Conservation (phyloP, 2,797 vertebrate species). For the Sphaeramia orbicularis region DNA sequence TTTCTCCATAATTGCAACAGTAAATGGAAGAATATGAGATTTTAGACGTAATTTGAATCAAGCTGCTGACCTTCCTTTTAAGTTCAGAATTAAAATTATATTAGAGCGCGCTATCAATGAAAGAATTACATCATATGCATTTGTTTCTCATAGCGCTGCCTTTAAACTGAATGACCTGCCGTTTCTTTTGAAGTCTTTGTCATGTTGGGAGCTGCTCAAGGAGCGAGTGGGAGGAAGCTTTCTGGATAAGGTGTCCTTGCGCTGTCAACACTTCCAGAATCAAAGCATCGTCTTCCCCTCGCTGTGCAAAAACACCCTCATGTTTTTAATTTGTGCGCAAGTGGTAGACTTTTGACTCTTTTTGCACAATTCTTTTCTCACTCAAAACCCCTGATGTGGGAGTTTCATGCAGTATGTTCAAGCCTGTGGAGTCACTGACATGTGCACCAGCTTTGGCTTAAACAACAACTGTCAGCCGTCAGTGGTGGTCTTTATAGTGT, state of each 20-base stretch:
- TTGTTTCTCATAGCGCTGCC: slow-evolving; percentile 38
- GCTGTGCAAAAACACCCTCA: slow-evolving; percentile 62
- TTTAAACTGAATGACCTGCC: slow-evolving; percentile 59
- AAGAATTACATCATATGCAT: slow-evolving; percentile 46
- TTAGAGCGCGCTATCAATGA: slow-evolving; percentile 25
- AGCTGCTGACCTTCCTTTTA: slow-evolving; percentile 34
- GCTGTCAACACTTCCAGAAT: slow-evolving; percentile 76
- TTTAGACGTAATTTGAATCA: slow-evolving; percentile 42
- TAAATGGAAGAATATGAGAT: slow-evolving; percentile 43
- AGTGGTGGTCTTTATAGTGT: slow-evolving; percentile 16
- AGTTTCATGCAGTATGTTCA: slow-evolving; percentile 38
- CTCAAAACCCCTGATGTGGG: slow-evolving; percentile 35
- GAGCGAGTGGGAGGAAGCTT: slow-evolving; percentile 60
- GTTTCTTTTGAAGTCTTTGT: slow-evolving; percentile 52
- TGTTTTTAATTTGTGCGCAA: slow-evolving; percentile 70
- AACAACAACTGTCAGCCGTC: slow-evolving; percentile 29
- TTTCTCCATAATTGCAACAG: slow-evolving; percentile 45
- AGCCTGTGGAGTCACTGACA: slow-evolving; percentile 62
- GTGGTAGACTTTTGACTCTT: slow-evolving; percentile 71
- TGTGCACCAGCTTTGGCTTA: slow-evolving; percentile 47
- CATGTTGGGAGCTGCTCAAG: slow-evolving; percentile 60
- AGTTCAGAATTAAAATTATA: slow-evolving; percentile 44
- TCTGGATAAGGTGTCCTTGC: slow-evolving; percentile 74
- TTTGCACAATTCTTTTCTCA: slow-evolving; percentile 53
- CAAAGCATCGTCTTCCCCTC: slow-evolving; percentile 66